These are phyloP conservation scores for Drosophila lowei DNA, from an alignment of 1,140 invertebrate species.

Conservation along the genomic window DNA sequence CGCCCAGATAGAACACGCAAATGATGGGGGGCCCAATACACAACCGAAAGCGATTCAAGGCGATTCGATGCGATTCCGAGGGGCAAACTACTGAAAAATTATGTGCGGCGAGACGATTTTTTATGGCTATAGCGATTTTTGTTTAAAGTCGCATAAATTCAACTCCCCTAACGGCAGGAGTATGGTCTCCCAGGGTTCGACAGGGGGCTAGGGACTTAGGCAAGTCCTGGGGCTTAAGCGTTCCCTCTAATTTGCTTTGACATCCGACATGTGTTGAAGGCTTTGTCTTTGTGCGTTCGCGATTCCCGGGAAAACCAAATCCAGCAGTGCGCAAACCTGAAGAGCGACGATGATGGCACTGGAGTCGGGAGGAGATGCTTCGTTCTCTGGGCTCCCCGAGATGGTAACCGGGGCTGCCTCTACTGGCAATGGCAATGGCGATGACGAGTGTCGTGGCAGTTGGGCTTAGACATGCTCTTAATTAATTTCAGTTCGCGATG, in stretches of 20 bases:
- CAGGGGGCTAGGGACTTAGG: neutral
- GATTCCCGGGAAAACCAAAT: constrained; percentile 52
- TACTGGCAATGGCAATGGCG: constrained; percentile 4
- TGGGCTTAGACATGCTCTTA: constrained; percentile 59
- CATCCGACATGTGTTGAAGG: constrained; percentile 67
- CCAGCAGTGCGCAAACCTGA: constrained; percentile 55
- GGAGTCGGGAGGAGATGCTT: neutral
- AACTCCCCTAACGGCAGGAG: neutral
- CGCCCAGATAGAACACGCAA: constrained; percentile 71
- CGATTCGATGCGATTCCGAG: constrained; percentile 14
- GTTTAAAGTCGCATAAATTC: constrained; percentile 59
- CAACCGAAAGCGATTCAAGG: constrained; percentile 9
- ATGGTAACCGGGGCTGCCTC: constrained; percentile 4
- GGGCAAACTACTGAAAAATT: constrained; percentile 59
- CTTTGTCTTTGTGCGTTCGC: constrained; percentile 75
- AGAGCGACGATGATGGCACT: constrained; percentile 16
- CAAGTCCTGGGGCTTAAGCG: constrained; percentile 43
- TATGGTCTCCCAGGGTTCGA: neutral
- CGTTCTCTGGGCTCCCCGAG: neutral
- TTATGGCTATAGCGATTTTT: constrained; percentile 34
- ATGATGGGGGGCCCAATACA: constrained; percentile 39
- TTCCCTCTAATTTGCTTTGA: constrained; percentile 72
- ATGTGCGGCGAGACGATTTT: constrained; percentile 46
- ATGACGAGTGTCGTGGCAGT: constrained; percentile 43
- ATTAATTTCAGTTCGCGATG: constrained; percentile 66